Evolutionary conservation across 2,113 vertebrate species (phyloP), one percentile per base, ranked within the genome.

Genomic region (Cebidichthys violaceus): DNA sequence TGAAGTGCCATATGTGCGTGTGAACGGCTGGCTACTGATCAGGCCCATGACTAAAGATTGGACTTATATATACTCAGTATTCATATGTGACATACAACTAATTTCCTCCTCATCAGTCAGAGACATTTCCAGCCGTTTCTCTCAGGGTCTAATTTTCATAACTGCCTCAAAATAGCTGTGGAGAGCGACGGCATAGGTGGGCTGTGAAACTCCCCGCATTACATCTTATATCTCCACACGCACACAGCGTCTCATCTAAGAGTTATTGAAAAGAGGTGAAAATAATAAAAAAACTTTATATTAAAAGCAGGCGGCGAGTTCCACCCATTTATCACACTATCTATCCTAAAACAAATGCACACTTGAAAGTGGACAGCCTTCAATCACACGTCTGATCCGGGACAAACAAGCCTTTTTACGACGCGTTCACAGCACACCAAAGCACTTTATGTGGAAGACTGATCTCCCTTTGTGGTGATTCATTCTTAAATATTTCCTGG

Each of bases 391-490:
- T 54, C 83, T 65, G 65, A 82, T 88, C 62, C 5, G 75, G 41
- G 70, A 14, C 71, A 35, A 77, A 70, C 75, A 61, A 73, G 79
- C 64, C 70, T 87, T 86, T 86, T 90, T 75, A 84, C 1, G 43
- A 71, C 62, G 37, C 8, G 1, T 69, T 69, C 52, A n/a, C 73
- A 83, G 77, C 83, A 54, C 78, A 47, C 35, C 61, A 15, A 20
- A 67, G 75, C 73, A 9, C 68, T 86, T 84, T 69, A 77, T 57
- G 81, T 50, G 35, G 43, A 72, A 72, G 73, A 71, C 71, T 60
- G 41, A 57, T 54, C 29, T 84, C 86, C 87, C 75, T 76, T 55
- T 50, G 76, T 31, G 77, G 73, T 70, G 79, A 90, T 89, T 84
- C 70, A 70, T 65, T 73, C 55, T 81, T 62, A 70, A 83, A 86